Evolutionary conservation across 2,888 invertebrate species (phyloP), one percentile per base, ranked within the genome.

Genomic region (Plebejus anna): DNA sequence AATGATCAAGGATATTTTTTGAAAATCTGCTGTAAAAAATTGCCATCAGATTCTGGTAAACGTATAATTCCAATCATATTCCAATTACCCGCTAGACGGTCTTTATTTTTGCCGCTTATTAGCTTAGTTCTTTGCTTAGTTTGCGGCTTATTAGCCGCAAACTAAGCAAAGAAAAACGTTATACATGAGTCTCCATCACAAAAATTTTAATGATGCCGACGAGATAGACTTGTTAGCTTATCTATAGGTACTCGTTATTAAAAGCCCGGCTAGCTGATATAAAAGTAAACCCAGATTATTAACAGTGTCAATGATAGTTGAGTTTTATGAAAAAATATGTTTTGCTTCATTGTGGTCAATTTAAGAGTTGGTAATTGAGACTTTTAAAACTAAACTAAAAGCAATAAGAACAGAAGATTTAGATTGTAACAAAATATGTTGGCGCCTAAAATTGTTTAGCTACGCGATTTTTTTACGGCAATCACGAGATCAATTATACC

Each of bases 311-410:
- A 61, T 28, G 9, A 6, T 61, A 22, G 9, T 61, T 7, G 22
- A 28, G 4, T 61, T 61, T 61, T 61, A 61, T 61, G 28, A 61
- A 61, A 61, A 61, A 61, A 11, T 61, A 61, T 61, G 61, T 28
- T 28, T 61, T 61, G 61, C 61, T 28, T 61, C 61, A 61, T 61
- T 28, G 28, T 59, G 22, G 59, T 22, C 59, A 59, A 59, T 59
- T 59, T 22, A 11, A 61, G 28, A 4, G 61, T 28, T 4, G 61
- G 61, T 61, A 61, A 61, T 61, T 28, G 28, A 61, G 28, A 28
- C 11, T 72, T 22, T 16, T 16, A 16, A 16, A 55, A 55, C 55
- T 55, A 55, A 59, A 59, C 22, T 22, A 59, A 22, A 22, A 16
- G 59, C 16, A 55, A 59, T 3, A 22, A 7, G 9, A 59, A 59